Evolutionary conservation across 2,113 vertebrate species (phyloP), one percentile per base, ranked within the genome.

Genomic region (Lathamus discolor): DNA sequence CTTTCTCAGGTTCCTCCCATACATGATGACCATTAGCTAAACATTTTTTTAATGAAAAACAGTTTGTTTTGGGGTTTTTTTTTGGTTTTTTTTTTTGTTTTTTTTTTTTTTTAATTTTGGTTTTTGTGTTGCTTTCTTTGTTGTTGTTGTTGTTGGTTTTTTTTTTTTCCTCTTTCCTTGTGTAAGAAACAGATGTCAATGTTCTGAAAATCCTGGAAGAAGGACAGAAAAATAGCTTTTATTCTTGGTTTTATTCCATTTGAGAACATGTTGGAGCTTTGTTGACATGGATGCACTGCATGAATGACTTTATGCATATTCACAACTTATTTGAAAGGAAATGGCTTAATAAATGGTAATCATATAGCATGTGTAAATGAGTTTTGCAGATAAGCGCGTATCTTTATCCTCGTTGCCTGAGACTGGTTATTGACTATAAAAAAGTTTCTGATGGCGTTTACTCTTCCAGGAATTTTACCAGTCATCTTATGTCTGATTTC

Each of bases 301-400:
- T 86, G 54, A 95, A 51, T 83, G 64, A 92, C 76, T 95, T 83
- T 88, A 94, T 93, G 51, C 28, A 55, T 94, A 96, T 93, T 94
- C 79, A 78, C 79, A 92, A 94, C 46, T 83, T 95, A 83, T 73
- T 81, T 90, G 83, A 35, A 95, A 81, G 68, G 68, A 94, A 92
- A 67, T 90, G 46, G 37, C 61, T 88, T 95, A 90, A 91, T 95
- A 92, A 96, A 88, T 73, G 84, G 85, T 78, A 93, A 93, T 90
- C 76, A 52, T 82, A 64, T 72, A 72, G 41, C 33, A 70, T 61
- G 66, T 72, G 61, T 72, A 92, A 92, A 84, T 88, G 51, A 96
- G 28, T 80, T 75, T 52, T 77, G 55, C 80, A 49, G 63, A 74
- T 94, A 79, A 89, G 93, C 67, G 83, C 24, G 4, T 59, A 83